Conservation (phyloP, 1,140 invertebrate genomes). For the Pseudomyrmex dendroicus region DNA sequence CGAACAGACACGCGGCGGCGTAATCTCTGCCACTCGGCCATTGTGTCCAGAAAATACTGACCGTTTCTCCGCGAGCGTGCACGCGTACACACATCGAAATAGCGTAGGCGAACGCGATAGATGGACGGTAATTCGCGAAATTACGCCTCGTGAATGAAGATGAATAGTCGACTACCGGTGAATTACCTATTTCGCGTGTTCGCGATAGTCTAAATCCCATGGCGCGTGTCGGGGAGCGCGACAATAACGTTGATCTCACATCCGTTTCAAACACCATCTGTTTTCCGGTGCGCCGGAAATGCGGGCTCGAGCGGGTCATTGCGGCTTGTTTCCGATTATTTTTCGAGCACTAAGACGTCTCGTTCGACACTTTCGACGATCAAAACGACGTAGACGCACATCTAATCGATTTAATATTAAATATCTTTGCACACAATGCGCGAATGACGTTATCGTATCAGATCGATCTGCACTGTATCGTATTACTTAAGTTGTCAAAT, state of each 20-base stretch:
- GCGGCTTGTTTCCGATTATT: no score
- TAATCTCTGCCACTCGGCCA: slow-evolving; percentile 60
- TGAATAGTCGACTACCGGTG: slow-evolving; percentile 55
- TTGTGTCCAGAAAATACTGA: slow-evolving; percentile 51
- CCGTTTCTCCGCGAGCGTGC: slow-evolving; percentile 13
- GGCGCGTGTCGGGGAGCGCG: not conserved
- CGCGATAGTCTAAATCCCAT: slow-evolving; percentile 12
- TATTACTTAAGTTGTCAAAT: not conserved
- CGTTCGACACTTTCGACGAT: no score
- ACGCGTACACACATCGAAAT: slow-evolving; percentile 33
- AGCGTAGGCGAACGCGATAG: slow-evolving; percentile 58
- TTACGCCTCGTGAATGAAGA: slow-evolving; percentile 67
- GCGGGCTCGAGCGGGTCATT: no score
- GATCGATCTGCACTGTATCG: no score
- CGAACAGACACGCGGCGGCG: slow-evolving; percentile 21
- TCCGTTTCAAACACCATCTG: slow-evolving; percentile 3
- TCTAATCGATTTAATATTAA: no score
- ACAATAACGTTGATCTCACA: not conserved
- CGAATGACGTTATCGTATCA: no score
- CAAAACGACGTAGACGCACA: no score
- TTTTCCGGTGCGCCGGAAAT: not conserved
- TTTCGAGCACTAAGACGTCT: no score
- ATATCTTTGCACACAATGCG: no score
- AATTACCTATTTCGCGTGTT: slow-evolving; percentile 8
- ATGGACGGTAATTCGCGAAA: slow-evolving; percentile 70